Evolutionary conservation across 2,797 vertebrate species (phyloP).

Genomic region (Melanotaenia maccullochi): DNA sequence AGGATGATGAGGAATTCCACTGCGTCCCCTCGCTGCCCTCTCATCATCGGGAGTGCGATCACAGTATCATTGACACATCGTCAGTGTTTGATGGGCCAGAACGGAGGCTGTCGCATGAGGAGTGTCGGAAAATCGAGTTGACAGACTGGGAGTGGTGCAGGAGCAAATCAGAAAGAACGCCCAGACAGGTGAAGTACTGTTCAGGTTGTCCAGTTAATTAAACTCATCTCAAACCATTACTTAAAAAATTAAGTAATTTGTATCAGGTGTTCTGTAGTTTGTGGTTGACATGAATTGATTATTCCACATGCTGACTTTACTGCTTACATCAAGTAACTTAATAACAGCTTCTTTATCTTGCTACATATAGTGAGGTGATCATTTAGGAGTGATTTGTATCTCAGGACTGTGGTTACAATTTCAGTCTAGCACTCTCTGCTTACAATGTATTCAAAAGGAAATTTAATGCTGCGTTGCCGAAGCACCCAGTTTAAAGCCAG

Average conservation of each 20-base stretch:
- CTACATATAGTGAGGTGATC: constrained; percentile 18
- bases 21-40: constrained; percentile 55
- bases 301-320: constrained; percentile 12
- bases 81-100: constrained; percentile 84
- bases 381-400: constrained; percentile 16
- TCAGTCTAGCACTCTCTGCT: constrained; percentile 28
- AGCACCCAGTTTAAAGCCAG: not conserved
- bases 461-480: not conserved
- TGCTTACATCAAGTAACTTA: constrained; percentile 30
- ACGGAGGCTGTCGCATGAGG: constrained; percentile 89
- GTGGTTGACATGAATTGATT: constrained; percentile 34
- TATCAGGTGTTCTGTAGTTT: constrained; percentile 31
- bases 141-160: constrained; percentile 98
- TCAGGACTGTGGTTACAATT: not conserved
- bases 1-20: constrained; percentile 62
- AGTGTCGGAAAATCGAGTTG: constrained; percentile 87
- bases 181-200: constrained; percentile 89
- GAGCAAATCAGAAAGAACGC: constrained; percentile 94
- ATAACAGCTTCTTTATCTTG: constrained; percentile 19
- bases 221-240: constrained; percentile 22
- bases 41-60: constrained; percentile 67
- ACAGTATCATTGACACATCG: constrained; percentile 61
- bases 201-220: constrained; percentile 12
- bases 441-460: constrained; percentile 36
- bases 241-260: constrained; percentile 31